Evolutionary conservation across 1,140 invertebrate species (phyloP).

Genomic region (Apis florea): DNA sequence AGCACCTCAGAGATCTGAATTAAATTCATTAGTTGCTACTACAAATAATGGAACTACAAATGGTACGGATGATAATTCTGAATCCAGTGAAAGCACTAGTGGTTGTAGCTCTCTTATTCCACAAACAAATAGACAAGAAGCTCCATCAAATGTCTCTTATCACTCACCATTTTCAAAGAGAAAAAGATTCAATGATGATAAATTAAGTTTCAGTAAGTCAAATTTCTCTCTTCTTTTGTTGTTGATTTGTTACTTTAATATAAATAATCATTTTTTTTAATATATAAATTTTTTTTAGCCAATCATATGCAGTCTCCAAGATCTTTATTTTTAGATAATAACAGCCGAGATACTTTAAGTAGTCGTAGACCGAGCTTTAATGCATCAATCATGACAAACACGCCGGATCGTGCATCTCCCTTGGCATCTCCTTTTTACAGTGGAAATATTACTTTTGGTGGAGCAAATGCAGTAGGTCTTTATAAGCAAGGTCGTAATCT

Average conservation of each 20-base stretch:
- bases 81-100: conserved; percentile 81
- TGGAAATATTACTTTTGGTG: conserved; percentile 90
- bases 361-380: conserved; percentile 82
- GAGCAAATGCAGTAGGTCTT: conserved; percentile 84
- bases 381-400: conserved; percentile 79
- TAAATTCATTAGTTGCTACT: conserved; percentile 68
- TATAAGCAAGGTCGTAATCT: conserved; percentile 79
- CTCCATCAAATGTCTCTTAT: conserved; percentile 65
- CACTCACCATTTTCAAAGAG: conserved; percentile 68
- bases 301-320: conserved; percentile 75
- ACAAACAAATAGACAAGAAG: conserved; percentile 77
- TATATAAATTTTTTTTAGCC: conserved; percentile 59
- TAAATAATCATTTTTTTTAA: neutral
- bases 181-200: conserved; percentile 73
- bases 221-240: conserved; percentile 17
- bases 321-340: conserved; percentile 73
- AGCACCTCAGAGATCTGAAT: conserved; percentile 61
- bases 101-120: conserved; percentile 81
- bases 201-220: conserved; percentile 73
- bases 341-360: conserved; percentile 75
- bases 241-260: neutral
- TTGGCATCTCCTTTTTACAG: conserved; percentile 88
- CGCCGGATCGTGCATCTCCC: conserved; percentile 65
- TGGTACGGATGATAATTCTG: conserved; percentile 79
- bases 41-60: conserved; percentile 74